Evolutionary conservation across 2,113 vertebrate genomes (phyloP).

Genomic region (Hemibagrus wyckioides): DNA sequence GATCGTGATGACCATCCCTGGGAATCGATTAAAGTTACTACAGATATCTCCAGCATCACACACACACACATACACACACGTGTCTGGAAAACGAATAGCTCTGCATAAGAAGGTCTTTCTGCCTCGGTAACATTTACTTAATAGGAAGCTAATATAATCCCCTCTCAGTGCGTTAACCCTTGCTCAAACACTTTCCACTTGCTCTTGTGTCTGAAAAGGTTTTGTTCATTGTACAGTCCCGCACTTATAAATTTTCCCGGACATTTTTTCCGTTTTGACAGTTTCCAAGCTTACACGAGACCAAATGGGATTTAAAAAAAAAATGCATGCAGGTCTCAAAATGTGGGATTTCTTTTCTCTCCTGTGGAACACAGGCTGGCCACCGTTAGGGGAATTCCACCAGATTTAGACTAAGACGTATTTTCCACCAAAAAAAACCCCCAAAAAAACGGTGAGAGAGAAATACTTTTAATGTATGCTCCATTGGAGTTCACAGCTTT

Average conservation of each 20-base stretch:
- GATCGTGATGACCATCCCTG: neutral
- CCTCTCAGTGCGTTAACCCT: constrained; percentile 8
- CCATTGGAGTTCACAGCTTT: constrained; percentile 37
- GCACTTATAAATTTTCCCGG: constrained; percentile 2
- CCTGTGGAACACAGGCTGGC: constrained; percentile 35
- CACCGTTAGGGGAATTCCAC: constrained; percentile 50
- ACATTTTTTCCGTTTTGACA: constrained; percentile 19
- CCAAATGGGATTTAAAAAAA: constrained; percentile 17
- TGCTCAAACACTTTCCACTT: constrained; percentile 47
- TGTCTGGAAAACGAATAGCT: neutral
- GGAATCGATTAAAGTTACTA: neutral
- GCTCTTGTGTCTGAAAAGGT: constrained; percentile 3
- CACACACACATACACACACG: neutral
- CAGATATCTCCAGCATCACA: neutral
- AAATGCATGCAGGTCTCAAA: constrained; percentile 34
- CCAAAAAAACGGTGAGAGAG: no score
- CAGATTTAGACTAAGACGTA: constrained; percentile 10
- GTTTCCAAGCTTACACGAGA: constrained; percentile 40
- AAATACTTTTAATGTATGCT: constrained; percentile 22
- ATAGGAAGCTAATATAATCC: neutral
- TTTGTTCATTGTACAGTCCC: constrained; percentile 38
- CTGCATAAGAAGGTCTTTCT: neutral
- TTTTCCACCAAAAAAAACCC: constrained; percentile 49
- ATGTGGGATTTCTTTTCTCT: constrained; percentile 50
- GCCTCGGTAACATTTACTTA: neutral